Percentiles rank a stretch among this genome's conserved stretches.
Conservation (phyloP, 2,113 vertebrate species). For the Rissa tridactyla region DNA sequence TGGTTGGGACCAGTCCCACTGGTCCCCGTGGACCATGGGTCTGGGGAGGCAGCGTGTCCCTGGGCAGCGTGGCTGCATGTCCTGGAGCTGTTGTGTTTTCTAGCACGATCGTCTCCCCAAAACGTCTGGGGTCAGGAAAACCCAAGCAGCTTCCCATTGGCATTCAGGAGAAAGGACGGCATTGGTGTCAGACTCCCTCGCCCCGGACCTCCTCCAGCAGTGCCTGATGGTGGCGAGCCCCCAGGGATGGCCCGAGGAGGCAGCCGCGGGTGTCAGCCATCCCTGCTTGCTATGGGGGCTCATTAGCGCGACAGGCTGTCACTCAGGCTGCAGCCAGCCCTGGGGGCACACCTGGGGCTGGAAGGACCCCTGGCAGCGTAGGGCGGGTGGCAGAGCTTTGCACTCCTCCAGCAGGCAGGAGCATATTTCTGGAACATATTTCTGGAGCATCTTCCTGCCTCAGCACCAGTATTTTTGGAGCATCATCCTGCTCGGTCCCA, state of each 20-base stretch:
- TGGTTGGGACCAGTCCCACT: too few relatives aligned
- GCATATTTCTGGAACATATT: too few relatives aligned
- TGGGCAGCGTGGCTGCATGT: fast-evolving
- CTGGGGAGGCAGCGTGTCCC: background rate
- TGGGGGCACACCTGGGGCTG: background rate
- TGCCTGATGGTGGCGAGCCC: background rate
- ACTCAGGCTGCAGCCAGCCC: constrained; percentile 16
- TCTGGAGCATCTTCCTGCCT: too few relatives aligned
- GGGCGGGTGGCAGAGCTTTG: background rate
- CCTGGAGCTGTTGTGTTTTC: background rate
- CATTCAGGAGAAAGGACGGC: background rate
- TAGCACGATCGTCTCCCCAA: fast-evolving
- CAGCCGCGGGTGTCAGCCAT: background rate
- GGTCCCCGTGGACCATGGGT: fast-evolving
- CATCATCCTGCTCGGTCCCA: too few relatives aligned
- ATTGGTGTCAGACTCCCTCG: fast-evolving
- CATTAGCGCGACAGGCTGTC: background rate
- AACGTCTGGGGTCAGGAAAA: background rate
- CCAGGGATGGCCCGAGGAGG: background rate
- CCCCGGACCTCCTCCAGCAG: fast-evolving
- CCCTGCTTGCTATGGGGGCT: background rate
- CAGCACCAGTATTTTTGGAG: too few relatives aligned
- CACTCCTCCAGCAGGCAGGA: fast-evolving
- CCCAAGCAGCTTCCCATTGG: background rate
- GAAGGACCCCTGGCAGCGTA: background rate